A percentile compares a stretch with the other conserved stretches of the same genome.
Evolutionary conservation across 2,888 invertebrate genomes (phyloP).

Genomic region (Brachypterus glaber): DNA sequence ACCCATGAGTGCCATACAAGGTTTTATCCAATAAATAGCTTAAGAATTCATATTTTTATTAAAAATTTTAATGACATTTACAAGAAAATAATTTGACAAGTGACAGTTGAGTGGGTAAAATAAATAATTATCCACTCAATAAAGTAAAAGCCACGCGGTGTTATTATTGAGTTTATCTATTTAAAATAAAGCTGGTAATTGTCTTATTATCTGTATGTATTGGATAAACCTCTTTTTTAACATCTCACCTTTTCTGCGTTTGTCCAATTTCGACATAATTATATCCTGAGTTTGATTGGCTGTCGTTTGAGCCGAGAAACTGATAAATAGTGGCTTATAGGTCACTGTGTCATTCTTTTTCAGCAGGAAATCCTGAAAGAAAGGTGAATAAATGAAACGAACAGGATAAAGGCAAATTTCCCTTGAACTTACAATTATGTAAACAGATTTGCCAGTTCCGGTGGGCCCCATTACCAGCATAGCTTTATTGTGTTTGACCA

Average conservation of each 20-base stretch:
- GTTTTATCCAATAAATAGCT: too few species aligned
- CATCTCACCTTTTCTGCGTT: slow-evolving; percentile 66
- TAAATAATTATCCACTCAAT: too few species aligned
- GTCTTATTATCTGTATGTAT: too few species aligned
- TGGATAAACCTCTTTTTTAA: too few species aligned
- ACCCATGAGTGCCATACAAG: too few species aligned
- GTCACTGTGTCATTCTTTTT: slow-evolving; percentile 67
- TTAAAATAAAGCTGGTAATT: too few species aligned
- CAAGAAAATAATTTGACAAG: too few species aligned
- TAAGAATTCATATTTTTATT: too few species aligned
- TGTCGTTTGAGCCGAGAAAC: slow-evolving; percentile 89
- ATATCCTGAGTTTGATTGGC: slow-evolving; percentile 92
- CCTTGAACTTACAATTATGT: slow-evolving; percentile 55
- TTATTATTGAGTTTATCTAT: too few species aligned
- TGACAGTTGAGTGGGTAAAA: too few species aligned
- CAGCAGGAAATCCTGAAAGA: slow-evolving; percentile 62
- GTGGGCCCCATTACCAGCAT: slow-evolving; percentile 88
- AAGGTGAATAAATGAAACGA: slow-evolving; percentile 1
- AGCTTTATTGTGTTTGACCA: slow-evolving; percentile 74
- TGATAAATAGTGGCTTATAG: slow-evolving; percentile 79
- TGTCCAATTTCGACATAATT: slow-evolving; percentile 89
- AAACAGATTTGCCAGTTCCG: slow-evolving; percentile 90
- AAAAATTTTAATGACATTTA: too few species aligned
- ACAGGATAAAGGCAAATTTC: background rate
- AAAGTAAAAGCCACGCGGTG: too few species aligned